phyloP scores from a whole-genome alignment of 1,140 invertebrate genomes.

The Ooceraea biroi region DNA sequence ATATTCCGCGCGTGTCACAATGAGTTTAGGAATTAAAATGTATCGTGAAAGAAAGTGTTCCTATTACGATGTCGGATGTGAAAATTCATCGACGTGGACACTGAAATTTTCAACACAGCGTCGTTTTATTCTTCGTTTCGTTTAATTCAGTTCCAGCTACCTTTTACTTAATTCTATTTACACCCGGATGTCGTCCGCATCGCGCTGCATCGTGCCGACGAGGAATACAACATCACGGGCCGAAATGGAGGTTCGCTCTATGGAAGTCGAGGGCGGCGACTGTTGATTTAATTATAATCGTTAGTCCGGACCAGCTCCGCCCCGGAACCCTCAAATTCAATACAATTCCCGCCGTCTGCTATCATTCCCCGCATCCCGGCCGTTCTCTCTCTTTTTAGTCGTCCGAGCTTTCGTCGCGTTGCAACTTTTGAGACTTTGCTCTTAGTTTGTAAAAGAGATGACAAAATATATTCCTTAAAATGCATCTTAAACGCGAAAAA shows the following conservation, averaged over 20 bases:
- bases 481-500: too few relatives aligned
- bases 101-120: conserved; percentile 17
- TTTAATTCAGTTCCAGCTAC: conserved; percentile 43
- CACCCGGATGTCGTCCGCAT: conserved; percentile 4
- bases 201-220: background rate
- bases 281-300: conserved; percentile 85
- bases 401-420: background rate
- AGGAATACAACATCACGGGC: conserved; percentile 55
- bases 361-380: conserved; percentile 64
- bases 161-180: conserved; percentile 65
- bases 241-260: conserved; percentile 77
- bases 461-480: background rate
- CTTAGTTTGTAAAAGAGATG: background rate
- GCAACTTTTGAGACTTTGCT: conserved; percentile 26
- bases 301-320: conserved; percentile 81
- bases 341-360: conserved; percentile 77
- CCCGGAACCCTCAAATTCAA: conserved; percentile 82
- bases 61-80: background rate
- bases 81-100: conserved; percentile 19
- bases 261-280: conserved; percentile 82
- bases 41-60: background rate
- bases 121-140: conserved; percentile 34
- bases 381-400: conserved; percentile 44
- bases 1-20: background rate
- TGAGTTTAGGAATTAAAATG: background rate